Evolutionary conservation across 2,888 invertebrate species (phyloP).

Genomic region (Coecobrya sp.): DNA sequence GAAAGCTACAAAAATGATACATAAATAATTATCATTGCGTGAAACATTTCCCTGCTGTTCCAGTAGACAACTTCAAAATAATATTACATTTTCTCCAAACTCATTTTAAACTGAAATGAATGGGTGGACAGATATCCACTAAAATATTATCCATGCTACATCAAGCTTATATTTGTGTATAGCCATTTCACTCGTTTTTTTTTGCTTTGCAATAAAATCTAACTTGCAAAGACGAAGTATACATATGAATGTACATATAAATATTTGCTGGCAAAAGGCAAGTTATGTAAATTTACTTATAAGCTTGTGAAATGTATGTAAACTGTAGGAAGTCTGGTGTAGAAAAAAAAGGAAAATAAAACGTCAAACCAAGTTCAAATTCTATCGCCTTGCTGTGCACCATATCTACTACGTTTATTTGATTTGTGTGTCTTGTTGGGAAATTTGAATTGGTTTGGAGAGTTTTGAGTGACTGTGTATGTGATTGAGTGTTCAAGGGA

Average conservation of each 20-base stretch:
- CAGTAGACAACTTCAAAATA: background rate
- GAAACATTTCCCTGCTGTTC: background rate
- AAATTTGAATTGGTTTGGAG: conserved; percentile 60
- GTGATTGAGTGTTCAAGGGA: conserved; percentile 54
- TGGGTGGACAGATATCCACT: conserved; percentile 25
- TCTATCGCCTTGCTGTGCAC: conserved; percentile 15
- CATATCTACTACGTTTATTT: conserved; percentile 51
- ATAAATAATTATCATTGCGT: conserved; percentile 9
- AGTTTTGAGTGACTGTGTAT: conserved; percentile 43
- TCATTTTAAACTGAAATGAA: conserved; percentile 31
- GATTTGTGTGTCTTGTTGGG: conserved; percentile 65
- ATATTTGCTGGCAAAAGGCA: conserved; percentile 11
- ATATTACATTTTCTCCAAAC: conserved; percentile 20
- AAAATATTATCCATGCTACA: background rate
- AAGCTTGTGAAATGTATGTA: conserved; percentile 40
- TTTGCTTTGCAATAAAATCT: background rate
- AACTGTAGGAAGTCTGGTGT: conserved; percentile 49
- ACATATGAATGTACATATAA: background rate
- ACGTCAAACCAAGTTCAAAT: conserved; percentile 65
- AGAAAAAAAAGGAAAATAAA: conserved; percentile 60
- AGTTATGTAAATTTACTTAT: conserved; percentile 11
- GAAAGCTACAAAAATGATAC: background rate
- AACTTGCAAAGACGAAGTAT: conserved; percentile 19
- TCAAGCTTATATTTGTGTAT: conserved; percentile 15
- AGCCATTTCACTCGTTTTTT: background rate